phyloP scores from a whole-genome alignment of 1,140 invertebrate species.

The Drosophila lini region DNA sequence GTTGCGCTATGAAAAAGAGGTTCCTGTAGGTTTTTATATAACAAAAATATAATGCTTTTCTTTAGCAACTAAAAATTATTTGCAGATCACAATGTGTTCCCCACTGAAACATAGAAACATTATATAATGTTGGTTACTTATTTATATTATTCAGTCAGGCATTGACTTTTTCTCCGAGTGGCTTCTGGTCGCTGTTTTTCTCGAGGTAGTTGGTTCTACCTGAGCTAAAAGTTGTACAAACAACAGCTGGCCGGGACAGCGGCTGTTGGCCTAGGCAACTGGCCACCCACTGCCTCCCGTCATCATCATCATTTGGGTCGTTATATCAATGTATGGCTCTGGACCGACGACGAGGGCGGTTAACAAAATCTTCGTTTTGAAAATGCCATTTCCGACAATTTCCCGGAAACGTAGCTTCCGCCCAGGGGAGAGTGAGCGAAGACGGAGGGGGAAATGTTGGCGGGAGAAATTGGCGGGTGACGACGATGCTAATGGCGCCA shows the following conservation, averaged over 20 bases:
- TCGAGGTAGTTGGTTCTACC: constrained; percentile 35
- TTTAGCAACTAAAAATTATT: background rate
- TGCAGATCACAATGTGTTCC: background rate
- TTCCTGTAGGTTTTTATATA: background rate
- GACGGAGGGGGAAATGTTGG: background rate
- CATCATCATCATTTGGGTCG: constrained; percentile 48
- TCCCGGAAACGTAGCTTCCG: constrained; percentile 68
- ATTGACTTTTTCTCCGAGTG: constrained; percentile 5
- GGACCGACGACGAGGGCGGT: constrained; percentile 16
- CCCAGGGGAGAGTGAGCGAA: constrained; percentile 10
- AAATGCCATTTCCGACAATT: constrained; percentile 76
- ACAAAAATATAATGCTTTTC: background rate
- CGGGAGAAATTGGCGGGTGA: constrained; percentile 38
- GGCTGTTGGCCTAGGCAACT: constrained; percentile 25
- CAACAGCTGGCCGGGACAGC: constrained; percentile 51
- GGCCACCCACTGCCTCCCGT: constrained; percentile 11
- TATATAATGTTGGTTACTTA: background rate
- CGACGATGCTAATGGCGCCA: constrained; percentile 63
- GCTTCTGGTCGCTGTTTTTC: constrained; percentile 5
- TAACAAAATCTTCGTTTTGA: constrained; percentile 63
- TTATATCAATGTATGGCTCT: constrained; percentile 49
- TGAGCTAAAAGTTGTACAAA: constrained; percentile 63
- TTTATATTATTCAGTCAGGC: background rate
- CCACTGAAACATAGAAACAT: background rate
- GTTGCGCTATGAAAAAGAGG: background rate